phyloP scores from a whole-genome alignment of 1,140 invertebrate genomes.

The Penaeus indicus region DNA sequence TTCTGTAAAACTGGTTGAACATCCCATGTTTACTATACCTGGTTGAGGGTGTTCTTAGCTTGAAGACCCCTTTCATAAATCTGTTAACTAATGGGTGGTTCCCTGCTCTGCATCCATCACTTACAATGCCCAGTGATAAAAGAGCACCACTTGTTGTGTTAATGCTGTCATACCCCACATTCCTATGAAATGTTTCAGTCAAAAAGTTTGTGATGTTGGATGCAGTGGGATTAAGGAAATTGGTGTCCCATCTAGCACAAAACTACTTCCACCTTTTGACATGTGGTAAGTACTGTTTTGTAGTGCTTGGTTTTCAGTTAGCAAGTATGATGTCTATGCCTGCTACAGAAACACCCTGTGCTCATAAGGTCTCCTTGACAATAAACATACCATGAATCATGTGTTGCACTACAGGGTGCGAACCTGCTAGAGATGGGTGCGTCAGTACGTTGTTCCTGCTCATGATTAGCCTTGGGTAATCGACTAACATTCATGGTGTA shows the following conservation, averaged over 20 bases:
- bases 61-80: slow-evolving; percentile 4
- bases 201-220: not conserved
- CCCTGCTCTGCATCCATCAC: not conserved
- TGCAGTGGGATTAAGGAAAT: slow-evolving; percentile 5
- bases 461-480: no score
- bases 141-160: not conserved
- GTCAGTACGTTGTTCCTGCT: no score
- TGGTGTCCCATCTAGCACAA: slow-evolving; percentile 5
- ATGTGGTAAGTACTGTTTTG: slow-evolving; percentile 4
- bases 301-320: not conserved
- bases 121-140: not conserved
- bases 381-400: not conserved
- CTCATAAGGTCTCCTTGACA: not conserved
- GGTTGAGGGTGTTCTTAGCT: not conserved
- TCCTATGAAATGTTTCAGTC: not conserved
- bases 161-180: not conserved
- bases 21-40: not conserved
- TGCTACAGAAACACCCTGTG: not conserved
- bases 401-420: no score
- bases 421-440: no score
- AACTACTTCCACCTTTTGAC: not conserved
- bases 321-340: not conserved
- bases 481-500: no score
- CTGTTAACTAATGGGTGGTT: slow-evolving; percentile 5
- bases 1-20: not conserved